A percentile compares a stretch with the other conserved stretches of the same genome.
Conservation (phyloP, 2,113 vertebrate species). For the Seriola rivoliana region DNA sequence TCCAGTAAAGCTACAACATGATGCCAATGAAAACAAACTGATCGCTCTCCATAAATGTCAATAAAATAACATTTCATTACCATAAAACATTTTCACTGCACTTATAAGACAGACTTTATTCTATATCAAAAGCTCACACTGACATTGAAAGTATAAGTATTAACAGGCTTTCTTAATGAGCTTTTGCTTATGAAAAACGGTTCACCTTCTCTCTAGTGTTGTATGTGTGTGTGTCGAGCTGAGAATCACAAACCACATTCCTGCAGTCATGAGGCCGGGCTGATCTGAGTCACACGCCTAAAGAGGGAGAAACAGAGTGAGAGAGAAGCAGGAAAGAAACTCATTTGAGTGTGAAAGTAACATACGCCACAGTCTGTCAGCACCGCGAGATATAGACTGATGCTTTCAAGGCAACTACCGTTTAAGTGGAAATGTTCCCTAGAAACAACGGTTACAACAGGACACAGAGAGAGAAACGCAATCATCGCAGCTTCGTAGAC, state of each 20-base stretch:
- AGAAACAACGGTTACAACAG: not conserved
- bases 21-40: not conserved
- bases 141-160: not conserved
- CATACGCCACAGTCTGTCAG: not conserved
- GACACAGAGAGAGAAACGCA: not conserved
- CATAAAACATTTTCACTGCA: not conserved
- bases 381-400: not conserved
- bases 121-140: not conserved
- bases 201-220: not conserved
- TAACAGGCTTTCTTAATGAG: not conserved
- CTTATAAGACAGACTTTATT: not conserved
- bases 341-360: not conserved
- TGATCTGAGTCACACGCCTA: constrained; percentile 80
- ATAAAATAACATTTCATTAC: not conserved
- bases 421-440: not conserved
- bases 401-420: not conserved
- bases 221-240: constrained; percentile 6
- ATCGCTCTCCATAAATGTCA: not conserved
- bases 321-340: constrained; percentile 11
- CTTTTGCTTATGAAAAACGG: not conserved
- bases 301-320: constrained; percentile 2
- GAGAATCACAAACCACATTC: constrained; percentile 74
- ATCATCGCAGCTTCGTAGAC: not conserved
- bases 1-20: not conserved
- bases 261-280: constrained; percentile 80